Percentiles rank a stretch among this genome's conserved stretches.
Evolutionary conservation across 2,113 vertebrate species (phyloP).

Genomic region (Pachypanchax playfairii): DNA sequence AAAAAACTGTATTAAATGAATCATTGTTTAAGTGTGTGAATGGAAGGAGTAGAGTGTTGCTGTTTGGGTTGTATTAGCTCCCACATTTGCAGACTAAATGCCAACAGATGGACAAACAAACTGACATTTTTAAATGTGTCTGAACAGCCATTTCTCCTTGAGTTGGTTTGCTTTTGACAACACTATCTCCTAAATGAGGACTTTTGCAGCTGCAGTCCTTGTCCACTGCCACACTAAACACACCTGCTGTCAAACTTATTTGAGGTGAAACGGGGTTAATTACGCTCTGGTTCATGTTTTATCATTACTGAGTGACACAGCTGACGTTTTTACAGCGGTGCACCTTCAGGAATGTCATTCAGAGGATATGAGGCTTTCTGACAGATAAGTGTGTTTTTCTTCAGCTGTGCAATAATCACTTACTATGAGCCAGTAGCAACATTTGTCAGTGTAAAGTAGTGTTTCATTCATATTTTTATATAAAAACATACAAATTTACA

Average conservation of each 20-base stretch:
- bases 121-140: conserved; percentile 28
- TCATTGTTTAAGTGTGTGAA: neutral
- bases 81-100: conserved; percentile 24
- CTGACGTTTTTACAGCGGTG: conserved; percentile 38
- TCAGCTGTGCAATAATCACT: conserved; percentile 6
- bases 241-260: conserved; percentile 64
- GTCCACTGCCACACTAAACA: conserved; percentile 25
- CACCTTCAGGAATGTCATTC: conserved; percentile 41
- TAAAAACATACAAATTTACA: neutral
- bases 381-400: conserved; percentile 16
- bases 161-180: conserved; percentile 49
- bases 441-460: too few relatives aligned
- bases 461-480: too few relatives aligned
- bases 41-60: neutral
- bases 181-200: conserved; percentile 54
- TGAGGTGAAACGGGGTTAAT: conserved; percentile 67
- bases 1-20: neutral
- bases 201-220: conserved; percentile 37
- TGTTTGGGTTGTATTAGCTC: neutral
- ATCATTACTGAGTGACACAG: conserved; percentile 48
- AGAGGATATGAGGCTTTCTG: neutral
- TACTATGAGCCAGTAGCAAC: neutral
- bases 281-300: conserved; percentile 35
- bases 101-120: conserved; percentile 14
- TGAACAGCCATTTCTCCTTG: conserved; percentile 20